Base-by-base conservation (phyloP, 2,797 vertebrate species). In the Siniperca obscura region DNA sequence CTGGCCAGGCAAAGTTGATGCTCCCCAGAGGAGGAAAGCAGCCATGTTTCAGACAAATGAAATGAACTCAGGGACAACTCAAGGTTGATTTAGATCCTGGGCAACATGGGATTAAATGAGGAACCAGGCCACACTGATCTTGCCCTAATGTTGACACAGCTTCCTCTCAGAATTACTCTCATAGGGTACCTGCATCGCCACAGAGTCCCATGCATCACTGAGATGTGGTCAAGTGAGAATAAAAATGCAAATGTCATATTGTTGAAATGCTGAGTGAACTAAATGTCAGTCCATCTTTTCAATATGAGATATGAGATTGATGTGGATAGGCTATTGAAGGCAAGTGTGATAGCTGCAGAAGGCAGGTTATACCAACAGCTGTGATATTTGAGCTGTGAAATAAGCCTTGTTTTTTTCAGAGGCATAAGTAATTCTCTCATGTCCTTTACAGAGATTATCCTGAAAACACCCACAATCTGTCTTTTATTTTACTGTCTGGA, bases 1-100 rank as follows among this genome's bases (percentile, higher is more conserved):
- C 79, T 70, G 86, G 91, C 90, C 92, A 92, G 91, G 83, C 94
- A 92, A 95, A 95, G 94, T 94, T 93, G 94, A 92, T 87, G 93
- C 92, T 93, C 91, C 93, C 93, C 84, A 85, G 90, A 93, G 94
- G 92, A 93, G 88, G 82, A 89, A 90, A 81, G 89, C 91, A 87
- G 93, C 92, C 92, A 91, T 90, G 91, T 93, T 93, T 85, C 88
- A 92, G 90, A 94, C 93, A 94, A 94, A 92, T 87, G 86, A 89
- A 94, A 93, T 92, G 91, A 94, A 94, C 92, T 91, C 77, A 16
- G 86, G 90, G 92, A 92, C 89, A 87, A 90, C 91, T 93, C 92
- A 93, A 94, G 92, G 94, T 95, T 95, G 93, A 95, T 94, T 94
- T 92, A 91, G 90, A 95, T 93, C 90, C 89, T 36, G 78, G 69